Conservation (phyloP, 1,140 invertebrate species). For the Orius insidiosus region DNA sequence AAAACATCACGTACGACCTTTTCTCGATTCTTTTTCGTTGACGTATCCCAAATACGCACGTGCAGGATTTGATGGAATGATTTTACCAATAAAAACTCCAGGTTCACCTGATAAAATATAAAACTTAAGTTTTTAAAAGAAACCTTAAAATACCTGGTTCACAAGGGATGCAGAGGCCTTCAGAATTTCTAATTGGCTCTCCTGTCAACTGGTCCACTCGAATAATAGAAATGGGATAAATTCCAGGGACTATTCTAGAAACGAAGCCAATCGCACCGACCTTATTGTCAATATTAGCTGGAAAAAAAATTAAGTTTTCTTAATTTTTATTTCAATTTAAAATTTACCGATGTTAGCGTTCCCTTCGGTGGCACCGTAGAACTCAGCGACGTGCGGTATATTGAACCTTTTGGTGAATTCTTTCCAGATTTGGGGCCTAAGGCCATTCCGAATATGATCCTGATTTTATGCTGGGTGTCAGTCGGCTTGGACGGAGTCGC, state of each 20-base stretch:
- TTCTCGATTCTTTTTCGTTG: constrained; percentile 79
- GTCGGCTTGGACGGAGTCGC: constrained; percentile 53
- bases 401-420: constrained; percentile 81
- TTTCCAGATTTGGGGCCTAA: constrained; percentile 88
- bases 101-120: too few relatives aligned
- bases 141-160: too few relatives aligned
- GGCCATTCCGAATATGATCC: constrained; percentile 84
- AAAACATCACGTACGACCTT: constrained; percentile 87
- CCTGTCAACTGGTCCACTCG: constrained; percentile 69
- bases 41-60: constrained; percentile 80
- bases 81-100: constrained; percentile 95
- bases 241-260: constrained; percentile 60
- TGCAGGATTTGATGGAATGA: constrained; percentile 62
- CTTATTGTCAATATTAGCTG: constrained; percentile 83
- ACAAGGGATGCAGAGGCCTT: constrained; percentile 40
- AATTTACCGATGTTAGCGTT: constrained; percentile 84
- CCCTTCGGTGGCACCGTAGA: constrained; percentile 96
- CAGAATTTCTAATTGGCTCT: constrained; percentile 50
- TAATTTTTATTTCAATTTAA: too few relatives aligned
- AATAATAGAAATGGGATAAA: constrained; percentile 83
- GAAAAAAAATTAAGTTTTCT: too few relatives aligned
- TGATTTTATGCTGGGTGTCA: constrained; percentile 70
- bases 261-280: constrained; percentile 92
- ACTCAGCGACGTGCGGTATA: constrained; percentile 71
- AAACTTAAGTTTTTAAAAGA: too few relatives aligned